These are phyloP conservation scores for Penaeus chinensis DNA, from an alignment of 1,140 invertebrate species.

Conservation along the genomic window DNA sequence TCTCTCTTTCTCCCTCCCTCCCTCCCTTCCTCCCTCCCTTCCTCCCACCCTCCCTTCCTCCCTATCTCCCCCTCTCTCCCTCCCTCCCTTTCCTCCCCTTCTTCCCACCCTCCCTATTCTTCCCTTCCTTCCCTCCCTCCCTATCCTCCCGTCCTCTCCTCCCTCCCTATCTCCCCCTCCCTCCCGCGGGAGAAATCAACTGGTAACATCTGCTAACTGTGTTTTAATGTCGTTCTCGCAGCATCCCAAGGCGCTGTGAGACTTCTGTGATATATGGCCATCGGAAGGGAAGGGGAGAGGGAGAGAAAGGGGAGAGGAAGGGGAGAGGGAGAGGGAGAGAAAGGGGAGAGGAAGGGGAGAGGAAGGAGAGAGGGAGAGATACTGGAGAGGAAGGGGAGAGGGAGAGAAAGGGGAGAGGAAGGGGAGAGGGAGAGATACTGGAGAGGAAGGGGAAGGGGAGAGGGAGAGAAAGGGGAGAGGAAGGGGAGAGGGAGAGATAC, in stretches of 20 bases:
- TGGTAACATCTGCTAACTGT: background rate
- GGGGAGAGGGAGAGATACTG: background rate
- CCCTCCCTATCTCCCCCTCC: background rate
- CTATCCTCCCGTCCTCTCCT: background rate
- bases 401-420: background rate
- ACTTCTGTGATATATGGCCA: background rate
- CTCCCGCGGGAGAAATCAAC: too few species aligned
- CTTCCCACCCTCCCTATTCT: background rate
- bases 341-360: background rate
- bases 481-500: background rate
- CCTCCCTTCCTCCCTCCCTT: too few species aligned
- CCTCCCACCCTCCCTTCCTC: background rate
- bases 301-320: background rate
- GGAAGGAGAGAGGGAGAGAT: background rate
- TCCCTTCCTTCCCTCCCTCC: background rate
- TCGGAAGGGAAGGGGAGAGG: too few species aligned
- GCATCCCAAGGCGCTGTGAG: background rate
- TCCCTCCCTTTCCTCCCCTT: background rate
- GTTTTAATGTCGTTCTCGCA: background rate
- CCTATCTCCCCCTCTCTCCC: background rate
- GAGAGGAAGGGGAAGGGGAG: too few species aligned
- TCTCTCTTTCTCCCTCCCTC: background rate
- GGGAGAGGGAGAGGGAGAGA: background rate
- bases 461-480: constrained; percentile 27
- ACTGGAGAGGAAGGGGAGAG: background rate